phyloP scores from a whole-genome alignment of 2,888 invertebrate species.

The Drosophila prolongata region DNA sequence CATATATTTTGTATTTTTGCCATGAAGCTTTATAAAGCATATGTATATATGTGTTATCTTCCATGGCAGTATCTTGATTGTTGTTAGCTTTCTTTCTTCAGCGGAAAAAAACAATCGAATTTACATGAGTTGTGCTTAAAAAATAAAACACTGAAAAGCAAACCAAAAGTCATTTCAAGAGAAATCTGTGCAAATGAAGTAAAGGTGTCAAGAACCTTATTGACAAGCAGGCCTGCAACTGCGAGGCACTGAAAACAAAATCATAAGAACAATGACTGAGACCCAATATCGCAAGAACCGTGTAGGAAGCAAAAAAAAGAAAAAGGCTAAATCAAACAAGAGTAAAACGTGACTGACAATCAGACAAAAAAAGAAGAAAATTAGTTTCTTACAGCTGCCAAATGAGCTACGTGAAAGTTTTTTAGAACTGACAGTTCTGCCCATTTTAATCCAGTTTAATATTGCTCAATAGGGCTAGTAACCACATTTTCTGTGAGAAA shows the following conservation, averaged over 20 bases:
- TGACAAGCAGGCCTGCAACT: slow-evolving; percentile 64
- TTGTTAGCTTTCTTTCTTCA: slow-evolving; percentile 1
- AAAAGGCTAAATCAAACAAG: slow-evolving; percentile 63
- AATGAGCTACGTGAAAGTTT: slow-evolving; percentile 78
- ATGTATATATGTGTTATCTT: slow-evolving; percentile 5
- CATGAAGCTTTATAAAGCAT: background rate
- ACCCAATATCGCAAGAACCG: slow-evolving; percentile 11
- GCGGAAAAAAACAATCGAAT: slow-evolving; percentile 21
- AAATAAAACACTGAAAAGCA: slow-evolving; percentile 44
- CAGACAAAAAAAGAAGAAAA: slow-evolving; percentile 32
- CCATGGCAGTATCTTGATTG: slow-evolving; percentile 3
- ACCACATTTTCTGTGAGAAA: no score
- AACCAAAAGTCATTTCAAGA: slow-evolving; percentile 71
- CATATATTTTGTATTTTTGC: background rate
- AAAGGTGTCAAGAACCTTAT: slow-evolving; percentile 80
- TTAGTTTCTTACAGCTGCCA: slow-evolving; percentile 70
- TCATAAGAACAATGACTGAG: slow-evolving; percentile 11
- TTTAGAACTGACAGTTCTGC: slow-evolving; percentile 39
- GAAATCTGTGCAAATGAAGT: slow-evolving; percentile 76
- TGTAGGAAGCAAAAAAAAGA: slow-evolving; percentile 51
- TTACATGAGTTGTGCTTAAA: slow-evolving; percentile 16
- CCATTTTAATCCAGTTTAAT: slow-evolving; percentile 5
- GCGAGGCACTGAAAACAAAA: slow-evolving; percentile 21
- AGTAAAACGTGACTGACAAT: slow-evolving; percentile 69
- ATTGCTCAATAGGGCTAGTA: no score